These are phyloP conservation scores for Hoplodrina blanda DNA, from an alignment of 2,888 invertebrate genomes.

Conservation along the genomic window DNA sequence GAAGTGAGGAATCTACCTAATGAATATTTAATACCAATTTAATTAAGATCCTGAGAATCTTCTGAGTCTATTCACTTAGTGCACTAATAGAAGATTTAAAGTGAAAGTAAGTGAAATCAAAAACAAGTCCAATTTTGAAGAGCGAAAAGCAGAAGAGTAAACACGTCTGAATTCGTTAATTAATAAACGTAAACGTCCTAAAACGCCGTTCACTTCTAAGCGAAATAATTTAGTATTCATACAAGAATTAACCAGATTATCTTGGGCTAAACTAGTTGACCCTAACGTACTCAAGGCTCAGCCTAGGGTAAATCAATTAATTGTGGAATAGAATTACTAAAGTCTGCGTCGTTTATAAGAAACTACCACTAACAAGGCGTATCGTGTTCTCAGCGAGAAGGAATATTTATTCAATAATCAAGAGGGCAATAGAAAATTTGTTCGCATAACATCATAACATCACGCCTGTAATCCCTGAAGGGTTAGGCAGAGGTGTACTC, in stretches of 20 bases:
- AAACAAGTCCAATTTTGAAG: no score
- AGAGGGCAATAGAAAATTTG: background rate
- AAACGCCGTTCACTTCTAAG: conserved; percentile 4
- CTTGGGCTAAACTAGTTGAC: conserved; percentile 52
- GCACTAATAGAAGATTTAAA: no score
- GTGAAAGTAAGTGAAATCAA: no score
- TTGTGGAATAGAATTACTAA: conserved; percentile 26
- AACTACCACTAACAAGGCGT: conserved; percentile 19
- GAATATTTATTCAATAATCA: conserved; percentile 7
- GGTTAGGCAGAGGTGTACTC: no score
- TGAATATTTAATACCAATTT: background rate
- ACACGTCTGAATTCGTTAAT: no score
- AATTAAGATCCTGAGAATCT: no score
- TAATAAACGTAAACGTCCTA: background rate
- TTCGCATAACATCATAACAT: no score
- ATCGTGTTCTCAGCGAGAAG: conserved; percentile 2
- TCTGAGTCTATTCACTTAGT: no score
- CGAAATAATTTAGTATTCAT: conserved; percentile 36
- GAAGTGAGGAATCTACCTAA: background rate
- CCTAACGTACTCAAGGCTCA: conserved; percentile 37
- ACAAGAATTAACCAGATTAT: conserved; percentile 45
- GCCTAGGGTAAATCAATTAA: conserved; percentile 48
- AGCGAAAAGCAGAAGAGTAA: no score
- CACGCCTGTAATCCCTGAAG: no score
- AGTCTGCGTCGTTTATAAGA: conserved; percentile 43